Base-by-base conservation (phyloP, 1,140 invertebrate genomes). In the Cherax quadricarinatus region DNA sequence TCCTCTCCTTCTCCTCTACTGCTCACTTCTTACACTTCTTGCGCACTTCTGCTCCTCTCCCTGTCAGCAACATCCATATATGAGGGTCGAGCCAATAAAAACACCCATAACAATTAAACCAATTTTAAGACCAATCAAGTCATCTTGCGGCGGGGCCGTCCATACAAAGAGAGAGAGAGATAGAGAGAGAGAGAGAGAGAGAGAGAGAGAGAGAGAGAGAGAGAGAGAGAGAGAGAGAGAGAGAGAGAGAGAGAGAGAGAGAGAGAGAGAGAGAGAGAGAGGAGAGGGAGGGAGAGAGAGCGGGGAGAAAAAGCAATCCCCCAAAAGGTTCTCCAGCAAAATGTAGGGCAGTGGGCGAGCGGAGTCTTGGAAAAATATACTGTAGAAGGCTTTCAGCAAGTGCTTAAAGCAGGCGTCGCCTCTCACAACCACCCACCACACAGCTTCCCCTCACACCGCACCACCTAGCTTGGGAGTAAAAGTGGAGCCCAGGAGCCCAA, bases 281-380 rank as follows among this genome's bases (percentile, higher is more conserved):
- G 79, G 79, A 81, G 79, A 81, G 79, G 49, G 79, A 81, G 79
- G 49, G 79, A 81, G 79, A 81, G 79, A 81, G 79, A 81, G 79
- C 51, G 79, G 49, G 79, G 41, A 30, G 41, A 49, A 48, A 51
- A 48, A 81, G 51, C 48, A 48, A 51, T 81, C 51, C 41, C 24
- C 79, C 30, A 41, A 41, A 41, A 41, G 30, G 30, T 41, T 41
- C 30, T 41, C 30, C 30, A 41, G 30, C 30, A 41, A 41, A 41
- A 41, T 41, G 30, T 41, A 41, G 30, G 30, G 30, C 30, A 41
- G 30, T 41, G 30, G 30, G 30, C 30, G 30, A 41, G 30, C 30
- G 30, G 30, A 41, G 30, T 41, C 30, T 41, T 41, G 30, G 30
- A 41, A 41, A 41, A 41, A 41, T 41, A 41, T 41, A 41, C 30